Percentiles rank a stretch among this genome's conserved stretches.
Evolutionary conservation across 2,113 vertebrate species (phyloP).

Genomic region (Carettochelys insculpta): DNA sequence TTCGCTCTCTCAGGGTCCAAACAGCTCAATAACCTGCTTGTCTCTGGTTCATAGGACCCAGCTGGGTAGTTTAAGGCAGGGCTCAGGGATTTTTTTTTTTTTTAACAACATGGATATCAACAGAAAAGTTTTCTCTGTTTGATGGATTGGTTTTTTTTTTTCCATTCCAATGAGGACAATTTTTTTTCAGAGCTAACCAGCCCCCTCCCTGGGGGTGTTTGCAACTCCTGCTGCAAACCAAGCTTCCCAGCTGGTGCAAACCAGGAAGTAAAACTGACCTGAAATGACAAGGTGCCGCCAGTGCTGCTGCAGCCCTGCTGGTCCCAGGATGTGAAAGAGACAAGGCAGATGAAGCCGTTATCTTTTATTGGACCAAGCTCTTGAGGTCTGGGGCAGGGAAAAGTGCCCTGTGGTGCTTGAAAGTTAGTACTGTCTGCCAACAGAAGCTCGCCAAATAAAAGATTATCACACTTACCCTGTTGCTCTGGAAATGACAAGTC

Average conservation of each 20-base stretch:
- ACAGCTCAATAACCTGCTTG: neutral
- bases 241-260: neutral
- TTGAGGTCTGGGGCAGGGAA: neutral
- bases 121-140: neutral
- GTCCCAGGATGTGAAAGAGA: neutral
- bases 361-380: neutral
- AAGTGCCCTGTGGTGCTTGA: neutral
- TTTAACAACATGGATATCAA: neutral
- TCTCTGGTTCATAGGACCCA: neutral
- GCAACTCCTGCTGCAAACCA: neutral
- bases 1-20: neutral
- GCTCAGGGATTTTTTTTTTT: neutral
- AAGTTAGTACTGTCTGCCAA: neutral
- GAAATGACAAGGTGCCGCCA: neutral
- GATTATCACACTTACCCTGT: neutral
- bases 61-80: neutral
- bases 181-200: neutral
- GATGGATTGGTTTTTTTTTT: neutral
- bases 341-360: neutral
- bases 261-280: neutral
- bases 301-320: neutral
- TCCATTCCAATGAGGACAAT: neutral
- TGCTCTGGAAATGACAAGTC: neutral
- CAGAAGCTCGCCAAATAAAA: neutral
- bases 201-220: neutral